A percentile compares a stretch with the other conserved stretches of the same genome.
These are phyloP conservation scores for Pycnomerus fuliginosus DNA, from an alignment of 2,888 invertebrate species.

Conservation along the genomic window DNA sequence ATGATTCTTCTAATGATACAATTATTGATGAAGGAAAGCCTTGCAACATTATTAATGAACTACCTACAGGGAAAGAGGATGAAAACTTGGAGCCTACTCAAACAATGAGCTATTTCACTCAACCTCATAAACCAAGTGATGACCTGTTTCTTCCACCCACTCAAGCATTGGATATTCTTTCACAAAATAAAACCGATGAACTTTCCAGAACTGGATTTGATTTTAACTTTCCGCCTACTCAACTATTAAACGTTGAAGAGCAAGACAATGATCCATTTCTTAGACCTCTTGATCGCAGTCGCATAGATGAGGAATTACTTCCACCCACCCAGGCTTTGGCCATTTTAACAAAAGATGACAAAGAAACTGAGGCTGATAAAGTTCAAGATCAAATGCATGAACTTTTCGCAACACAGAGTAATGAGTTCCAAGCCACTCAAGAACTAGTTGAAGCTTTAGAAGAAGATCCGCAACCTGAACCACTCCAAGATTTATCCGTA, in stretches of 20 bases:
- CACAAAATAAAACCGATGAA: too few relatives aligned
- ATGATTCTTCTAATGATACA: neutral
- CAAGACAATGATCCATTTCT: conserved; percentile 2
- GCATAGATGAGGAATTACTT: too few relatives aligned
- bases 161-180: conserved; percentile 9
- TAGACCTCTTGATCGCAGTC: too few relatives aligned
- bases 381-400: conserved; percentile 37
- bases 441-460: conserved; percentile 14
- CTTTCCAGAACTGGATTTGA: too few relatives aligned
- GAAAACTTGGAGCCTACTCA: conserved; percentile 2
- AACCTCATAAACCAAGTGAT: too few relatives aligned
- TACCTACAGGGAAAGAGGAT: conserved; percentile 1
- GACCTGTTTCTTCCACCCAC: conserved; percentile 9
- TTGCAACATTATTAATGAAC: neutral
- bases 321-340: neutral
- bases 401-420: conserved; percentile 33
- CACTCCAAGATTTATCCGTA: conserved; percentile 25
- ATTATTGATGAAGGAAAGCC: neutral
- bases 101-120: too few relatives aligned
- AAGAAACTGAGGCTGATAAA: neutral
- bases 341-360: neutral
- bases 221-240: too few relatives aligned
- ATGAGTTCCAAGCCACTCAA: conserved; percentile 10
- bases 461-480: too few relatives aligned
- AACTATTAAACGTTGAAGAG: too few relatives aligned